These are phyloP conservation scores for Sebastes paucispinis DNA, from an alignment of 2,797 vertebrate species.

Conservation along the genomic window DNA sequence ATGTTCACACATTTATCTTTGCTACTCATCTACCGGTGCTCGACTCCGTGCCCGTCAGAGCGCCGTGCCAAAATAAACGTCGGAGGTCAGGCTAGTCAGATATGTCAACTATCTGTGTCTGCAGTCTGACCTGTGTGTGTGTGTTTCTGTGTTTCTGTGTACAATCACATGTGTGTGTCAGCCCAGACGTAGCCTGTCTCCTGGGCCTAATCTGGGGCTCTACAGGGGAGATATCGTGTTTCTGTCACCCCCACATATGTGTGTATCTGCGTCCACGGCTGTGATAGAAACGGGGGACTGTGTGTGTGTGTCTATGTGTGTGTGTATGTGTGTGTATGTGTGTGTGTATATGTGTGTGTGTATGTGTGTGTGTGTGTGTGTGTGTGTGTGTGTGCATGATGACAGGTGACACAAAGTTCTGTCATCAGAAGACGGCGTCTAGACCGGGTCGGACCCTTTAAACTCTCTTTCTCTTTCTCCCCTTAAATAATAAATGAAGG, in stretches of 20 bases:
- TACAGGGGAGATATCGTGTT: constrained; percentile 65
- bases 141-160: background rate
- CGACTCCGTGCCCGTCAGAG: constrained; percentile 58
- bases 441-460: constrained; percentile 34
- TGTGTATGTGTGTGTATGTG: background rate
- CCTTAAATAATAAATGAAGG: constrained; percentile 51
- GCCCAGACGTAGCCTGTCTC: constrained; percentile 69
- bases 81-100: constrained; percentile 60
- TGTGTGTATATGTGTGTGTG: constrained; percentile 8
- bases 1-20: constrained; percentile 73
- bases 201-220: constrained; percentile 73
- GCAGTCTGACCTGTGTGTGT: constrained; percentile 39
- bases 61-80: constrained; percentile 72
- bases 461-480: constrained; percentile 38
- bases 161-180: constrained; percentile 33
- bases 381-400: constrained; percentile 6
- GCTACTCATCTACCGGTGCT: constrained; percentile 67
- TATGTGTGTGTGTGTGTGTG: background rate
- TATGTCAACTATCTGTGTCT: constrained; percentile 70
- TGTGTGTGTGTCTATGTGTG: constrained; percentile 20
- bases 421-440: constrained; percentile 36
- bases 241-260: constrained; percentile 61
- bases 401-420: constrained; percentile 62
- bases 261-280: constrained; percentile 42
- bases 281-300: constrained; percentile 49